A percentile compares a stretch with the other conserved stretches of the same genome.
phyloP scores from a whole-genome alignment of 2,113 vertebrate genomes.

The Eclectus roratus region DNA sequence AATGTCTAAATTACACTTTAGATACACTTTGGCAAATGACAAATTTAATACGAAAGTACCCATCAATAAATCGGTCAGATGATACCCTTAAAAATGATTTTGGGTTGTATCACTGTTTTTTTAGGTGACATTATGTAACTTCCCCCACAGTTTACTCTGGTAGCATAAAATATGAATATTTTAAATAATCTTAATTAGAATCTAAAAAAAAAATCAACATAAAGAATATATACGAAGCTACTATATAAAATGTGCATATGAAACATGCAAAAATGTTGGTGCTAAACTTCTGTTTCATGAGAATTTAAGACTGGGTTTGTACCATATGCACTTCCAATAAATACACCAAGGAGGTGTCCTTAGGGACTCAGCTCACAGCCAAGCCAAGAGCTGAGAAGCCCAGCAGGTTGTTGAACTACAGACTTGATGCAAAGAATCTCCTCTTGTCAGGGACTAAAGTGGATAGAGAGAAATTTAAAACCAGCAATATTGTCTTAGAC shows the following conservation, averaged over 20 bases:
- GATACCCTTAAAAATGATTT: neutral
- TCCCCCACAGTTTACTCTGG: neutral
- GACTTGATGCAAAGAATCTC: neutral
- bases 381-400: neutral
- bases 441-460: neutral
- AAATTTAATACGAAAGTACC: neutral
- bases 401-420: neutral
- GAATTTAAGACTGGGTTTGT: neutral
- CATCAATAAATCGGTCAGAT: neutral
- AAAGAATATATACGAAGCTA: neutral
- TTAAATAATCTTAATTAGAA: constrained; percentile 12
- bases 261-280: neutral
- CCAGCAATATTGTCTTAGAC: neutral
- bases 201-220: neutral
- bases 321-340: neutral
- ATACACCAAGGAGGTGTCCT: neutral
- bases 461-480: neutral
- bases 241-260: neutral
- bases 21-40: neutral
- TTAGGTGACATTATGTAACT: constrained; percentile 3
- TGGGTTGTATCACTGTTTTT: neutral
- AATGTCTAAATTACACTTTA: neutral
- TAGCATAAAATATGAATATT: neutral
- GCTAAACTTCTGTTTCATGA: neutral
- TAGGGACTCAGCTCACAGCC: neutral